Percentiles rank a stretch among this genome's conserved stretches.
These are phyloP conservation scores for Caenorhabditis zanzibari DNA, from an alignment of 2,888 invertebrate genomes.

Conservation along the genomic window DNA sequence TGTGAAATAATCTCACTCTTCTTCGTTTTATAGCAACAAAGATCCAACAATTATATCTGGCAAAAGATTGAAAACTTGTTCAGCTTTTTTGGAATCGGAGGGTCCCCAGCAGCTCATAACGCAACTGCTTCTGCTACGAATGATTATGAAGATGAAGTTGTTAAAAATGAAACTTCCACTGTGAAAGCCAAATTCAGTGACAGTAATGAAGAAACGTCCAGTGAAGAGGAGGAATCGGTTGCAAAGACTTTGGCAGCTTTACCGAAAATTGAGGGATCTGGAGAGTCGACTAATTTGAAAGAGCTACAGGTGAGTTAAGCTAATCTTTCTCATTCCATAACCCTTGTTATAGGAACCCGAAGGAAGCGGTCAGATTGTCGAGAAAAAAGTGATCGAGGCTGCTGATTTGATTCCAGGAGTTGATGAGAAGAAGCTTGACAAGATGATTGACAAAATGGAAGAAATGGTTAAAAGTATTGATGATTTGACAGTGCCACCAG, in stretches of 20 bases:
- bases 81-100: constrained; percentile 69
- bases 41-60: constrained; percentile 72
- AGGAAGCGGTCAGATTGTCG: constrained; percentile 59
- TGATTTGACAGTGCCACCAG: constrained; percentile 51
- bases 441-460: constrained; percentile 67
- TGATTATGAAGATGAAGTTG: constrained; percentile 65
- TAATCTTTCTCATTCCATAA: background rate
- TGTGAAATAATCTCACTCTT: background rate
- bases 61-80: constrained; percentile 69
- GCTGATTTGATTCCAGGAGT: constrained; percentile 37
- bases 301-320: constrained; percentile 25
- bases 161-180: constrained; percentile 31
- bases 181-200: constrained; percentile 39
- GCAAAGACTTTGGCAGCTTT: constrained; percentile 52
- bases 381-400: constrained; percentile 54
- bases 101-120: constrained; percentile 37
- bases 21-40: constrained; percentile 63
- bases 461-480: constrained; percentile 65
- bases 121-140: constrained; percentile 26
- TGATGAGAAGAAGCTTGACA: constrained; percentile 60
- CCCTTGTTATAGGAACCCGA: constrained; percentile 24
- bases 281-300: constrained; percentile 43
- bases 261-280: constrained; percentile 62
- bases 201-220: constrained; percentile 50
- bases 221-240: constrained; percentile 62